These are phyloP conservation scores for Heliocidaris erythrogramma DNA, from an alignment of 35 echinoderm and acorn worm genomes.

Conservation along the genomic window DNA sequence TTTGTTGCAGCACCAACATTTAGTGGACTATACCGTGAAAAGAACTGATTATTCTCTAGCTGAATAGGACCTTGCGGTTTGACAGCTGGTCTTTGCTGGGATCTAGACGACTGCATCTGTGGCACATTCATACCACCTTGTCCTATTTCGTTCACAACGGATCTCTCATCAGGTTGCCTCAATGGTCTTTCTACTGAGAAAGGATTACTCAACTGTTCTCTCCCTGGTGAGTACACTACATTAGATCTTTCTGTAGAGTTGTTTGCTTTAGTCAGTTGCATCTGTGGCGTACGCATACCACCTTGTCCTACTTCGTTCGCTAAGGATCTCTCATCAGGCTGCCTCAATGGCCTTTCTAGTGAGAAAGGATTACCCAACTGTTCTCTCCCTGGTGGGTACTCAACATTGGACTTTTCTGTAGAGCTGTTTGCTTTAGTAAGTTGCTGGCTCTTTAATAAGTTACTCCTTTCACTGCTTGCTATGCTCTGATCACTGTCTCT, in stretches of 20 bases:
- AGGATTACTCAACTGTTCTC: background rate
- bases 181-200: background rate
- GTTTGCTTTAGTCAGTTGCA: background rate
- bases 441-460: background rate
- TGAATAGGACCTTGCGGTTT: background rate
- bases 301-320: background rate
- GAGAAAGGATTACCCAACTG: background rate
- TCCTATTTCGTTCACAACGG: background rate
- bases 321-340: background rate
- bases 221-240: background rate
- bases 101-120: background rate
- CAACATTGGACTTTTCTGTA: no score
- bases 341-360: background rate
- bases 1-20: background rate
- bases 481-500: background rate
- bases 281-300: background rate
- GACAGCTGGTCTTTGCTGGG: background rate
- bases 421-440: background rate
- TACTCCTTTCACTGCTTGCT: background rate
- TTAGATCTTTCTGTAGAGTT: background rate
- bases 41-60: background rate
- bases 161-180: background rate
- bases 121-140: background rate
- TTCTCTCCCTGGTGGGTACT: background rate
- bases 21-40: background rate